Percentiles rank a stretch among this genome's conserved stretches.
Conservation (phyloP, 2,113 vertebrate genomes). For the Alethe diademata region DNA sequence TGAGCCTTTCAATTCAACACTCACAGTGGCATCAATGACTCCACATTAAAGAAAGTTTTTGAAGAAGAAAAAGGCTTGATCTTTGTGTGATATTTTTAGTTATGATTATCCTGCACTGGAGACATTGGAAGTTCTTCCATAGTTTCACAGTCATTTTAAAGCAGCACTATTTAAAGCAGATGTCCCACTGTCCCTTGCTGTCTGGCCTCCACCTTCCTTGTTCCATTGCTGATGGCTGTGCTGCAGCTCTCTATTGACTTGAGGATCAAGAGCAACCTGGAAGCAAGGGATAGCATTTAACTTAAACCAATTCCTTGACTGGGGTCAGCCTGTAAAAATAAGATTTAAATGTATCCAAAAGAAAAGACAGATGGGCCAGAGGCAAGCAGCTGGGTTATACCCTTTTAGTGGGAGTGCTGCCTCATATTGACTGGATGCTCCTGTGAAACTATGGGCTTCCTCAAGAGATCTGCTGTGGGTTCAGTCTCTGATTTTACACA, state of each 20-base stretch:
- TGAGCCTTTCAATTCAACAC: neutral
- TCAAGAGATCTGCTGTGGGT: neutral
- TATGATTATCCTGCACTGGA: neutral
- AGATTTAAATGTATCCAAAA: neutral
- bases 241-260: neutral
- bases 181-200: neutral
- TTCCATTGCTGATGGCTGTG: neutral
- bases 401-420: neutral
- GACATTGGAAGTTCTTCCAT: neutral
- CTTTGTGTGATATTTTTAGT: neutral
- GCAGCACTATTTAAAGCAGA: neutral
- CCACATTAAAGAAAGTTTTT: neutral
- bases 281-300: neutral
- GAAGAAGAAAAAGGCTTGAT: neutral
- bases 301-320: neutral
- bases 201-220: neutral
- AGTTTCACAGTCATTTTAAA: neutral
- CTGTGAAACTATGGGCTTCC: neutral
- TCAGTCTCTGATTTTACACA: neutral
- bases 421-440: neutral
- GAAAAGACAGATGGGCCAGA: neutral
- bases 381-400: neutral
- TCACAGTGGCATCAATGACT: neutral
- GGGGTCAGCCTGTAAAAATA: neutral
- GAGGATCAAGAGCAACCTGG: neutral